phyloP scores from a whole-genome alignment of 2,113 vertebrate genomes.

The Fukomys damarensis region DNA sequence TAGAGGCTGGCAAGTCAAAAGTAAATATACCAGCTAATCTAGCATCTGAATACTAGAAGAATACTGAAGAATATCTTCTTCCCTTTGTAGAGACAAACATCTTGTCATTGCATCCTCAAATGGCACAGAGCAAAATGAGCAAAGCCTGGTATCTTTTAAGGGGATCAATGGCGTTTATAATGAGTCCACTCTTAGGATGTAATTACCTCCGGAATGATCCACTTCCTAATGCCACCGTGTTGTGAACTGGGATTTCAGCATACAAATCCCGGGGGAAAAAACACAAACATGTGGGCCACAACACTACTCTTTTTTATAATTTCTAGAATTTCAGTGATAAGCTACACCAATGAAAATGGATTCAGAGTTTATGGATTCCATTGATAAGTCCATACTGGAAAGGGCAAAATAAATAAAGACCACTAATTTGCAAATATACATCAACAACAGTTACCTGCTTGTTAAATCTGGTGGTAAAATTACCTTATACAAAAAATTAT shows the following conservation, averaged over 20 bases:
- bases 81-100: not conserved
- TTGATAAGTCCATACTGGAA: not conserved
- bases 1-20: not conserved
- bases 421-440: not conserved
- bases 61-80: not conserved
- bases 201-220: not conserved
- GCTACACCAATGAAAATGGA: not conserved
- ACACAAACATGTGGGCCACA: not conserved
- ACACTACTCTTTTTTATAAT: not conserved
- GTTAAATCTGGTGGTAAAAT: not conserved
- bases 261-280: not conserved
- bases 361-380: not conserved
- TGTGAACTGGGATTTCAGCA: not conserved
- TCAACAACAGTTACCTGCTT: not conserved
- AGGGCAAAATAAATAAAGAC: not conserved
- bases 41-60: too few relatives aligned
- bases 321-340: not conserved
- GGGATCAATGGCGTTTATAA: not conserved
- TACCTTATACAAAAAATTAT: not conserved
- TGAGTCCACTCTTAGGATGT: not conserved
- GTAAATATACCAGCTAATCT: not conserved
- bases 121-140: not conserved
- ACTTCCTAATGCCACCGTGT: not conserved
- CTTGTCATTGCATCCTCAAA: not conserved
- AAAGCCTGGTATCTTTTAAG: not conserved